Percentiles rank a stretch among this genome's conserved stretches.
These are phyloP conservation scores for Resseliella maxima DNA, from an alignment of 2,888 invertebrate species.

Conservation along the genomic window DNA sequence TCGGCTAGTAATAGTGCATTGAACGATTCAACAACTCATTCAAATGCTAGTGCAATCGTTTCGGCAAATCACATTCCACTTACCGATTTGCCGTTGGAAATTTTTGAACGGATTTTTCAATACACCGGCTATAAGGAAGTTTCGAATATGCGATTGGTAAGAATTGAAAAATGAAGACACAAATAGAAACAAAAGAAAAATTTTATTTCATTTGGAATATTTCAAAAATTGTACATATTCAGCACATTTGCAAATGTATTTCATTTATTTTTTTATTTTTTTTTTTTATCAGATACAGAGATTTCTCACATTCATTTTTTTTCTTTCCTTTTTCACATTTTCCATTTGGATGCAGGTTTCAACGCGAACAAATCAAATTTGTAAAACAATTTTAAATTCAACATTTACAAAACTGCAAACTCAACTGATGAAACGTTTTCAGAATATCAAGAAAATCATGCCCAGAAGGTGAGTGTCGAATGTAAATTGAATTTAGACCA, in stretches of 20 bases:
- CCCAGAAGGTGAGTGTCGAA: slow-evolving; percentile 71
- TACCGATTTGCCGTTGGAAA: slow-evolving; percentile 81
- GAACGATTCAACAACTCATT: background rate
- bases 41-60: background rate
- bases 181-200: slow-evolving; percentile 30
- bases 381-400: slow-evolving; percentile 82
- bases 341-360: slow-evolving; percentile 78
- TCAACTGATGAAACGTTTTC: slow-evolving; percentile 85
- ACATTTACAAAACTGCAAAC: slow-evolving; percentile 88
- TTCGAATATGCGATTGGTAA: slow-evolving; percentile 83
- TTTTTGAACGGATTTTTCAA: slow-evolving; percentile 82
- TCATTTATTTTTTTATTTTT: background rate
- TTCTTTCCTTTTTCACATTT: slow-evolving; percentile 19
- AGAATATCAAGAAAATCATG: slow-evolving; percentile 90
- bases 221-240: background rate
- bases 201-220: background rate
- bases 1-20: background rate
- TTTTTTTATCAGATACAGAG: background rate
- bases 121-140: slow-evolving; percentile 81
- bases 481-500: background rate
- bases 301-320: too few species aligned
- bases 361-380: slow-evolving; percentile 81
- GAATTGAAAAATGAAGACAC: slow-evolving; percentile 63
- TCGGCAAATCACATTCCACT: slow-evolving; percentile 58
- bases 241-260: background rate